Evolutionary conservation across 2,113 vertebrate genomes (phyloP).

Genomic region (Macrotus californicus): DNA sequence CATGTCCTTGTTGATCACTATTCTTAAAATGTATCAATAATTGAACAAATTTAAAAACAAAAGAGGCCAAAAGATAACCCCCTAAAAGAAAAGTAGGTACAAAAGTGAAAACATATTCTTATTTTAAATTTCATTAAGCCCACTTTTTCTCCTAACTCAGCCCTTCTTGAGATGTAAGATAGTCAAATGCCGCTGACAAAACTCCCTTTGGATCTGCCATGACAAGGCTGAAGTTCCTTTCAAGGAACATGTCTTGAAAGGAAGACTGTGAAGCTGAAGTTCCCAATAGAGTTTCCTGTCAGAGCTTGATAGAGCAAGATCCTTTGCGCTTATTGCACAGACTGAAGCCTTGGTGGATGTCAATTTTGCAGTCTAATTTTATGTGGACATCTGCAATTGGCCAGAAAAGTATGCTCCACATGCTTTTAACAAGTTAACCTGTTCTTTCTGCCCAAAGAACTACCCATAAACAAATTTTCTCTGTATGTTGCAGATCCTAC

Average conservation of each 20-base stretch:
- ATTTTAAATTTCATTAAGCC: neutral
- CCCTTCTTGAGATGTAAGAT: neutral
- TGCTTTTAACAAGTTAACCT: neutral
- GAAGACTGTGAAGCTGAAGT: neutral
- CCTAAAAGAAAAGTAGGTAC: neutral
- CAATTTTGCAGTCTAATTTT: neutral
- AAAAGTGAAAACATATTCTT: neutral
- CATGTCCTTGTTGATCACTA: neutral
- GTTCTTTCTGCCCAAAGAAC: neutral
- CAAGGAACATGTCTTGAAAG: constrained; percentile 19
- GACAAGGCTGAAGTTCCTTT: neutral
- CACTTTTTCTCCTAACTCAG: neutral
- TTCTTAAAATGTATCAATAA: neutral
- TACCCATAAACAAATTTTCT: neutral
- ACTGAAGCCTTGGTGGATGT: neutral
- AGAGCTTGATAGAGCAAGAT: neutral
- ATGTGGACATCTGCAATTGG: neutral
- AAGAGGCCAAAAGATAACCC: neutral
- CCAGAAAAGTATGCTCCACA: neutral
- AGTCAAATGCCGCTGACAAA: neutral
- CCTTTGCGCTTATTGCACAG: neutral
- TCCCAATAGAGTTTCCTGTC: neutral
- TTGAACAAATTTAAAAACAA: neutral
- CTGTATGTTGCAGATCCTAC: neutral
- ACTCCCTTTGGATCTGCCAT: neutral